Conservation (phyloP, 2,797 vertebrate genomes). For the Vultur gryphus region DNA sequence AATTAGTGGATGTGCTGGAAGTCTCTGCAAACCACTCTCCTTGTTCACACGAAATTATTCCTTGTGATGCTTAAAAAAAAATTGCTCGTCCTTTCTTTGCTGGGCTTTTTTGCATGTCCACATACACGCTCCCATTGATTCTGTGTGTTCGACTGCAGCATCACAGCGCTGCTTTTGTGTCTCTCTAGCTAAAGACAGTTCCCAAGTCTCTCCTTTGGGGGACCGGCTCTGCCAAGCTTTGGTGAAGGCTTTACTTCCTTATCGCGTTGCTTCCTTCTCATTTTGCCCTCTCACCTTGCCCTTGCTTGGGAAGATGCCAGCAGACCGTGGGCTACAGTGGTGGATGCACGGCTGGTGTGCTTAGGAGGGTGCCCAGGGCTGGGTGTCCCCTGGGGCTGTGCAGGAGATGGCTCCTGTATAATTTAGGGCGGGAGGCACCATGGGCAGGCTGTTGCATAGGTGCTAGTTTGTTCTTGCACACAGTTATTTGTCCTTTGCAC, state of each 20-base stretch:
- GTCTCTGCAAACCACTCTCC: not conserved
- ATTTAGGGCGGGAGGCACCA: not conserved
- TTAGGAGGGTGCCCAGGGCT: not conserved
- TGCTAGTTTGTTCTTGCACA: not conserved
- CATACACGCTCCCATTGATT: fast-evolving
- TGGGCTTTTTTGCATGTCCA: not conserved
- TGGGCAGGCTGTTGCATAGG: not conserved
- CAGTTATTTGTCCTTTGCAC: not conserved
- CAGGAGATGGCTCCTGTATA: not conserved
- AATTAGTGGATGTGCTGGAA: not conserved
- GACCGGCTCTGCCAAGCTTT: not conserved
- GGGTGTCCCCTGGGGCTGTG: not conserved
- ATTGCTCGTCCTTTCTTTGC: not conserved
- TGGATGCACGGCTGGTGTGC: fast-evolving
- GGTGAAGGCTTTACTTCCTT: not conserved
- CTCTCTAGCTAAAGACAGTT: not conserved
- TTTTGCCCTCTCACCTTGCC: not conserved
- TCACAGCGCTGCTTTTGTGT: not conserved
- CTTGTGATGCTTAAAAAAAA: not conserved
- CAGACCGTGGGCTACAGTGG: fast-evolving
- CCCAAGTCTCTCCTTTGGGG: not conserved
- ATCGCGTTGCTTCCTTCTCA: not conserved
- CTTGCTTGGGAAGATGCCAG: not conserved
- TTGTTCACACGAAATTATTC: not conserved
- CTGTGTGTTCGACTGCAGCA: not conserved